Conservation (phyloP, 1,140 invertebrate genomes). For the Drosophila erecta region DNA sequence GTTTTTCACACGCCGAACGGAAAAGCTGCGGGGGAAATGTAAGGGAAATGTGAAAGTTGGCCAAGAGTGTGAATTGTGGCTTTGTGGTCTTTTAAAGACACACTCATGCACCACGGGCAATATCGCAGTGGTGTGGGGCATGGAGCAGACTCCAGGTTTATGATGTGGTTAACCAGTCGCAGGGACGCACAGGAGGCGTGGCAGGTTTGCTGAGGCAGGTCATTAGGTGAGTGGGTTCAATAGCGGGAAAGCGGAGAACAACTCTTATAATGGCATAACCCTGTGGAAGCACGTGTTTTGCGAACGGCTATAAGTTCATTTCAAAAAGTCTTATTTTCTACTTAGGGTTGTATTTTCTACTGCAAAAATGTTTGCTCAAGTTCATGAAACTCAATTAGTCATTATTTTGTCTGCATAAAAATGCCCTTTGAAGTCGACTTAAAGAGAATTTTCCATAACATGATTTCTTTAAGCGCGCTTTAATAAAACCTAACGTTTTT, state of each 20-base stretch:
- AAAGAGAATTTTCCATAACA: too few relatives aligned
- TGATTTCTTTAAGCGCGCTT: too few relatives aligned
- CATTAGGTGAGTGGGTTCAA: constrained; percentile 33
- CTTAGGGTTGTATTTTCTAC: neutral
- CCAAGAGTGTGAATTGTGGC: constrained; percentile 49
- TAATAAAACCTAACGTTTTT: neutral
- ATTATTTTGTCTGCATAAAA: too few relatives aligned
- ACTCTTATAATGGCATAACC: neutral
- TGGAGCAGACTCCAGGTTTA: constrained; percentile 38
- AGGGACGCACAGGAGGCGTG: neutral
- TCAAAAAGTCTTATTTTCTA: neutral
- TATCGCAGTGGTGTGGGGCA: neutral
- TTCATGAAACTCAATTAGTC: neutral
- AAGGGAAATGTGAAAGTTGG: constrained; percentile 57
- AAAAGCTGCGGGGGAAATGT: constrained; percentile 25
- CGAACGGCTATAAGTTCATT: neutral
- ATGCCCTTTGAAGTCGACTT: neutral
- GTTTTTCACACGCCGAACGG: constrained; percentile 57
- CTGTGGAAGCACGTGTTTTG: constrained; percentile 17
- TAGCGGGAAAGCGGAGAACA: neutral
- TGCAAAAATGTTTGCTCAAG: neutral
- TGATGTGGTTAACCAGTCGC: constrained; percentile 41
- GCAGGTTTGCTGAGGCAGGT: constrained; percentile 6
- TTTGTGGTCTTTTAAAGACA: constrained; percentile 51
- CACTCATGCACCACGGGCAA: constrained; percentile 11